These are phyloP conservation scores for Centropyge bicolor DNA, from an alignment of 2,797 vertebrate species.

Conservation along the genomic window DNA sequence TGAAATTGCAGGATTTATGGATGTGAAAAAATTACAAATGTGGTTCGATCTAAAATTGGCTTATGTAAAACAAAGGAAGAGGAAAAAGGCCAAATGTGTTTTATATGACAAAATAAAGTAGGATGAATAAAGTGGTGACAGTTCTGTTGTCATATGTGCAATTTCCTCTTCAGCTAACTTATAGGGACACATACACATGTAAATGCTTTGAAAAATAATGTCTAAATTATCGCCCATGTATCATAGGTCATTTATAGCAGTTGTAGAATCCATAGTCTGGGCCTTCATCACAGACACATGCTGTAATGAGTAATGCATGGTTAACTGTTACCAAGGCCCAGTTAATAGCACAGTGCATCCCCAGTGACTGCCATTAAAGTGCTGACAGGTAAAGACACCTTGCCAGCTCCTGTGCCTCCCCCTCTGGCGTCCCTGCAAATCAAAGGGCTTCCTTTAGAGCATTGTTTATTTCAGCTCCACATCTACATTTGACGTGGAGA, in stretches of 20 bases:
- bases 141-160: neutral
- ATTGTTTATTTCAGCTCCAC: neutral
- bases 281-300: conserved; percentile 11
- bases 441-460: neutral
- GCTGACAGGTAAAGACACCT: conserved; percentile 39
- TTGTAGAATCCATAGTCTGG: neutral
- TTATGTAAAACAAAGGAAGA: neutral
- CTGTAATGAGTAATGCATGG: conserved; percentile 16
- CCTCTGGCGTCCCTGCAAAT: conserved; percentile 1
- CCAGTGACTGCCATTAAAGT: conserved; percentile 27
- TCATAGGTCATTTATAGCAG: neutral
- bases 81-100: neutral
- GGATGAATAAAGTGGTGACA: too few relatives aligned
- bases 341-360: conserved; percentile 36
- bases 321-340: conserved; percentile 24
- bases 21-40: conserved; percentile 25
- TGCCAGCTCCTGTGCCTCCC: conserved; percentile 10
- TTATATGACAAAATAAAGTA: neutral
- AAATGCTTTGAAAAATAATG: neutral
- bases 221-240: neutral
- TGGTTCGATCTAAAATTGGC: neutral
- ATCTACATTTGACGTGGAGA: neutral
- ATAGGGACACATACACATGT: neutral
- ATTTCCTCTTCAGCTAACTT: neutral
- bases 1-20: conserved; percentile 34